These are phyloP conservation scores for Taenioides sp. DNA, from an alignment of 2,797 vertebrate genomes.

Conservation along the genomic window DNA sequence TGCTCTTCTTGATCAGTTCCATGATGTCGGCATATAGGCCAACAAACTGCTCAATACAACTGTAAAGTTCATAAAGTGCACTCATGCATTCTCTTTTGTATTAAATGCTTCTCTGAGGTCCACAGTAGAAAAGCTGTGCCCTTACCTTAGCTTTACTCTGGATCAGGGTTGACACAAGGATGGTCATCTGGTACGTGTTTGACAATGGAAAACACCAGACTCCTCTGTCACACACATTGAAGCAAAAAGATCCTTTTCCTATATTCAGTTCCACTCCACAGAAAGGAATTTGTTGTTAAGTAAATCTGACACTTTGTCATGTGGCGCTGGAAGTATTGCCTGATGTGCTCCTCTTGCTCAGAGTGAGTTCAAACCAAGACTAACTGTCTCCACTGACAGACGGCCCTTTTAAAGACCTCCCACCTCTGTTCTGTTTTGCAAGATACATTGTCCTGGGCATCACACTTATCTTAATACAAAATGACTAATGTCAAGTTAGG, in stretches of 20 bases:
- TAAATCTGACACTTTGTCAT: constrained; percentile 57
- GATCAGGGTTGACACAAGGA: constrained; percentile 73
- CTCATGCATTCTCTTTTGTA: background rate
- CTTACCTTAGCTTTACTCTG: constrained; percentile 79
- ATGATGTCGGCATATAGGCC: constrained; percentile 31
- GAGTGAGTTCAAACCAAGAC: constrained; percentile 63
- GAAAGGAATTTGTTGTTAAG: constrained; percentile 47
- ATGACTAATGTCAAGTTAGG: background rate
- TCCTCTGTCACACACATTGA: constrained; percentile 80
- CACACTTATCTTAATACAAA: constrained; percentile 14
- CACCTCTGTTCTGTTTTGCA: constrained; percentile 51
- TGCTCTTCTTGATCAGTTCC: constrained; percentile 23
- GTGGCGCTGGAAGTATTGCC: constrained; percentile 50
- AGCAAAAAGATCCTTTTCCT: constrained; percentile 66
- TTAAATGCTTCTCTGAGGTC: background rate
- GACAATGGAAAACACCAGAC: constrained; percentile 73
- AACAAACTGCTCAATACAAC: constrained; percentile 21
- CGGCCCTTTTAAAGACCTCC: constrained; percentile 70
- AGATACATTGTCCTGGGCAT: constrained; percentile 18
- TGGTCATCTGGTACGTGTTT: constrained; percentile 82
- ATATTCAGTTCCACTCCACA: constrained; percentile 60
- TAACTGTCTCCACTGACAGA: constrained; percentile 59
- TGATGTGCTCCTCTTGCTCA: constrained; percentile 57
- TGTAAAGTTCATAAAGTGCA: background rate
- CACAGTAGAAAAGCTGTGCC: constrained; percentile 48